Conservation (phyloP, 2,888 invertebrate genomes). For the Ryuthela nishihirai region DNA sequence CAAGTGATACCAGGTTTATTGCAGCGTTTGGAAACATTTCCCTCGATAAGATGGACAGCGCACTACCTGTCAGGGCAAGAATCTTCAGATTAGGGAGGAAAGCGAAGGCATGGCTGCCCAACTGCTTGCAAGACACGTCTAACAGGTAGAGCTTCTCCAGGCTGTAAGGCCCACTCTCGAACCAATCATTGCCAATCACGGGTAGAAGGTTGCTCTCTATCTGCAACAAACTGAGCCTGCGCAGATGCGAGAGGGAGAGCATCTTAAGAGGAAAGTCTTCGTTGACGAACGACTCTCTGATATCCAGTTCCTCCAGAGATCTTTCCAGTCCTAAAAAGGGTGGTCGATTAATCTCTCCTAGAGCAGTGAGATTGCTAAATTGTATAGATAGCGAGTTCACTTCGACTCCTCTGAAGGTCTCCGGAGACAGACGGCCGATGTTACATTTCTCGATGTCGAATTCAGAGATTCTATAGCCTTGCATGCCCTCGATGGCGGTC, state of each 20-base stretch:
- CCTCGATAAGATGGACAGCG: conserved; percentile 5
- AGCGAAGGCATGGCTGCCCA: conserved; percentile 25
- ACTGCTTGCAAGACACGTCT: background rate
- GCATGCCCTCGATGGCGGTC: conserved; percentile 11
- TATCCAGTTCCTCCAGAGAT: conserved; percentile 10
- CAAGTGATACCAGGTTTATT: conserved; percentile 3
- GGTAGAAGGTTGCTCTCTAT: conserved; percentile 18
- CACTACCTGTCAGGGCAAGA: conserved; percentile 10
- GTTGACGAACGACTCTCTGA: conserved; percentile 8
- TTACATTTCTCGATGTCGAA: conserved; percentile 10
- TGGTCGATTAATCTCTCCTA: conserved; percentile 12
- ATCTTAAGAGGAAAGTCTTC: conserved; percentile 2
- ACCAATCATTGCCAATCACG: conserved; percentile 19
- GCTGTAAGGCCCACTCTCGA: conserved; percentile 26
- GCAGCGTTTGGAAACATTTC: conserved; percentile 11
- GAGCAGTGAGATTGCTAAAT: conserved; percentile 9
- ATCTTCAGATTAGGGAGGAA: conserved; percentile 4
- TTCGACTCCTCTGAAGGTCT: conserved; percentile 8
- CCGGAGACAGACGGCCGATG: conserved; percentile 10
- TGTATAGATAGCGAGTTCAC: conserved; percentile 6
- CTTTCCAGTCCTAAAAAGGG: conserved; percentile 22
- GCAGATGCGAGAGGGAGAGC: conserved; percentile 18
- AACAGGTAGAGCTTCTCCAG: conserved; percentile 8
- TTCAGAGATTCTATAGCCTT: background rate
- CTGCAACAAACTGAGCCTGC: conserved; percentile 9